Conservation (phyloP, 2,113 vertebrate species). For the Actenoides lindsayi region DNA sequence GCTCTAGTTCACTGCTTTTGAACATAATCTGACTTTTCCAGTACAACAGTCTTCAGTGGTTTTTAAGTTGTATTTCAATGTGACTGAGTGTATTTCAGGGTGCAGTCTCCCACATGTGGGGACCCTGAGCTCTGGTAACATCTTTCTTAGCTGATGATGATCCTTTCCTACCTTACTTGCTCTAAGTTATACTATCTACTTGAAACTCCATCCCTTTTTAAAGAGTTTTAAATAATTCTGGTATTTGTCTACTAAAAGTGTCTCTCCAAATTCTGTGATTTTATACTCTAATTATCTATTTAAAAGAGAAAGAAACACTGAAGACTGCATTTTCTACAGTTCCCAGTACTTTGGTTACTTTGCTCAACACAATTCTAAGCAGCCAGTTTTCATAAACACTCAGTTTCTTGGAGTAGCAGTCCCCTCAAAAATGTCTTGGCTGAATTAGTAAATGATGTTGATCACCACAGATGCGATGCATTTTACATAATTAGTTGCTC, state of each 20-base stretch:
- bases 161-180: neutral
- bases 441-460: neutral
- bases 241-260: neutral
- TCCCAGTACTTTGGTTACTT: neutral
- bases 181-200: neutral
- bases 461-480: neutral
- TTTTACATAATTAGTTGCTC: neutral
- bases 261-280: neutral
- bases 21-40: neutral
- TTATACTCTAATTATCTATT: neutral
- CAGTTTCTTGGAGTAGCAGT: neutral
- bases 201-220: neutral
- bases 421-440: neutral
- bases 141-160: neutral
- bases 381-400: neutral
- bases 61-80: neutral
- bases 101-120: accelerated
- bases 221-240: neutral
- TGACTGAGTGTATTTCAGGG: accelerated
- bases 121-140: neutral
- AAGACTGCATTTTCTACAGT: neutral
- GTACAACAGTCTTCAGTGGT: neutral
- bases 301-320: neutral
- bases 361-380: neutral
- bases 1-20: neutral